Evolutionary conservation across 64 coral and sea anemone genomes (phyloP), one percentile per base, ranked within the genome.

Genomic region (Stichodactyla mertensii): DNA sequence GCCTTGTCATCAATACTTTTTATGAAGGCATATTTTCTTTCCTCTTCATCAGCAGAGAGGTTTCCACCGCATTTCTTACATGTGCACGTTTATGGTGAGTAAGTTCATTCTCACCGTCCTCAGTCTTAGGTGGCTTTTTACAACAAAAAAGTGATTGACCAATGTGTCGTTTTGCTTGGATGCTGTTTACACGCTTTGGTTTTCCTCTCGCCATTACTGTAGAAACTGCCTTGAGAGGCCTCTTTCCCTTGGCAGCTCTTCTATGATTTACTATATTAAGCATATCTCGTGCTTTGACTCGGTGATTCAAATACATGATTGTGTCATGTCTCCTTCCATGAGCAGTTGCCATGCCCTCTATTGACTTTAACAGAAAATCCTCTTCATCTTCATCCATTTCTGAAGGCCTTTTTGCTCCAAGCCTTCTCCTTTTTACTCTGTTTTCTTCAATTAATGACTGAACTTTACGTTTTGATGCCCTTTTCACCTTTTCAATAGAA

Each of bases 361-460:
- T 89, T 12, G 28, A 59, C 54, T 89, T 61, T n/a, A 66, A 31
- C 11, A 89, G 56, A 69, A 61, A 89, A 51, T 89, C 18, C 28
- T 89, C 87, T 20, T 89, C 78, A 52, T 89, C 87, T 82, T 80
- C 78, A 24, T 89, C 80, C 60, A 89, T 89, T 82, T 82, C 61
- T 52, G 57, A 6, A 14, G 24, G 16, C 52, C 55, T 64, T 20
- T 27, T 20, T 52, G 87, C 87, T 31, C 87, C 87, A 20, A 89
- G 79, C 36, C 69, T 89, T 64, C 87, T 82, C 18, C 79, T 8
- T 89, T 89, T 89, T 9, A 89, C 20, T 1, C 87, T 18, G 61
- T 83, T 89, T 83, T 64, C 78, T 16, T 82, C 18, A 64, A 64
- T 15, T 0, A 64, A 16, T 19, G 13, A 6, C 12, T 19, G 5